Evolutionary conservation across 2,888 invertebrate genomes (phyloP).

Genomic region (Volucella bombylans): DNA sequence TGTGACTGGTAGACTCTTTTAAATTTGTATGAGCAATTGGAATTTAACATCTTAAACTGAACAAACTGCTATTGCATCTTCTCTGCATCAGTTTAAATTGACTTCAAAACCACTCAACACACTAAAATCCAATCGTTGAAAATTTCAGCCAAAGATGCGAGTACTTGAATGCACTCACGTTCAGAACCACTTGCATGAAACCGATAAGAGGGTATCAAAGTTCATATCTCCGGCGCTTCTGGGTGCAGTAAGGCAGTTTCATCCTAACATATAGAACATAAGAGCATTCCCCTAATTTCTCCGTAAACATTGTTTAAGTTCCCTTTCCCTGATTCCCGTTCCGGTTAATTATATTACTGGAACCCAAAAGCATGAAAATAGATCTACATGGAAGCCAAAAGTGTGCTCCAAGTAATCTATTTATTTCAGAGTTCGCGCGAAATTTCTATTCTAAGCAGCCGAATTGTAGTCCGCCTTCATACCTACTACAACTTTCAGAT

Average conservation of each 20-base stretch:
- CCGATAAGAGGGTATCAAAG: not conserved
- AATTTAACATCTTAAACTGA: no score
- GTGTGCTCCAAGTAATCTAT: slow-evolving; percentile 47
- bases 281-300: slow-evolving; percentile 26
- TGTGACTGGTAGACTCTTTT: no score
- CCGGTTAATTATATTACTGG: slow-evolving; percentile 65
- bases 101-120: no score
- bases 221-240: not conserved
- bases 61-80: no score
- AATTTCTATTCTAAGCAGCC: slow-evolving; percentile 57
- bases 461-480: slow-evolving; percentile 6
- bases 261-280: not conserved
- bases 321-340: slow-evolving; percentile 39
- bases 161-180: no score
- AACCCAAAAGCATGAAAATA: slow-evolving; percentile 32
- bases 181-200: no score
- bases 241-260: not conserved
- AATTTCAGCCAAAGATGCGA: no score
- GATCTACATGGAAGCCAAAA: slow-evolving; percentile 17
- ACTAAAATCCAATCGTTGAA: no score
- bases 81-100: no score
- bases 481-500: slow-evolving; percentile 8
- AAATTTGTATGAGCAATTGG: no score
- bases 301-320: slow-evolving; percentile 2
- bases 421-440: slow-evolving; percentile 58